Percentiles rank a stretch among this genome's conserved stretches.
These are phyloP conservation scores for Andrena chrysosceles DNA, from an alignment of 2,888 invertebrate species.

Conservation along the genomic window DNA sequence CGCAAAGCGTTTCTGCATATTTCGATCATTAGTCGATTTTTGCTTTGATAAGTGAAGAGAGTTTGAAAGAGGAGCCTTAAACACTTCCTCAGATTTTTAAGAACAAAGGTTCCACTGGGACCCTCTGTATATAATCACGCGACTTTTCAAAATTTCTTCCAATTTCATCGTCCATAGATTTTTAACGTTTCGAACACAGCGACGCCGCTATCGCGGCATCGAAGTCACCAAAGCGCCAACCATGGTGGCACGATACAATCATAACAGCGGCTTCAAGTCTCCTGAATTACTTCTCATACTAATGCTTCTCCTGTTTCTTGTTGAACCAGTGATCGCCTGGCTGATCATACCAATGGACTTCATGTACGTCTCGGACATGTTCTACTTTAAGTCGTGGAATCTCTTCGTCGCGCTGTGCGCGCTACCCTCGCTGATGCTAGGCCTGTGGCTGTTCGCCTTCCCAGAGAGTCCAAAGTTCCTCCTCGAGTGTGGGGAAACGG, in stretches of 20 bases:
- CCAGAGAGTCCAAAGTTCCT: slow-evolving; percentile 94
- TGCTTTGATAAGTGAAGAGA: neutral
- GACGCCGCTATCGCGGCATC: neutral
- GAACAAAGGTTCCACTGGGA: too few species aligned
- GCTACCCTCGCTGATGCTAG: slow-evolving; percentile 89
- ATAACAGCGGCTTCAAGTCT: neutral
- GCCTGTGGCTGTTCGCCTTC: slow-evolving; percentile 90
- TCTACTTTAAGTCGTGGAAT: slow-evolving; percentile 93
- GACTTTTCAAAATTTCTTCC: too few species aligned
- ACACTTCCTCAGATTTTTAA: too few species aligned
- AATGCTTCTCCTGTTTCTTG: neutral
- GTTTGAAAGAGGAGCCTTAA: too few species aligned
- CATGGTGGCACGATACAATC: neutral
- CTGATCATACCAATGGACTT: slow-evolving; percentile 90
- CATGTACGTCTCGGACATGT: slow-evolving; percentile 87
- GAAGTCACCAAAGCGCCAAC: slow-evolving; percentile 6
- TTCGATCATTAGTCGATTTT: neutral
- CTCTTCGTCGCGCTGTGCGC: slow-evolving; percentile 92
- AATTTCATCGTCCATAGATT: neutral
- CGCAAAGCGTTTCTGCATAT: neutral
- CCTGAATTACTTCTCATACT: too few species aligned
- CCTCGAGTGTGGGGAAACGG: slow-evolving; percentile 92
- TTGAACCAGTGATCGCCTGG: slow-evolving; percentile 90
- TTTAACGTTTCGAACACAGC: neutral
- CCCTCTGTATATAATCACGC: too few species aligned